Percentiles rank a stretch among this genome's conserved stretches.
Evolutionary conservation across 2,888 invertebrate species (phyloP).

Genomic region (Dyspetes luteomarginatus): DNA sequence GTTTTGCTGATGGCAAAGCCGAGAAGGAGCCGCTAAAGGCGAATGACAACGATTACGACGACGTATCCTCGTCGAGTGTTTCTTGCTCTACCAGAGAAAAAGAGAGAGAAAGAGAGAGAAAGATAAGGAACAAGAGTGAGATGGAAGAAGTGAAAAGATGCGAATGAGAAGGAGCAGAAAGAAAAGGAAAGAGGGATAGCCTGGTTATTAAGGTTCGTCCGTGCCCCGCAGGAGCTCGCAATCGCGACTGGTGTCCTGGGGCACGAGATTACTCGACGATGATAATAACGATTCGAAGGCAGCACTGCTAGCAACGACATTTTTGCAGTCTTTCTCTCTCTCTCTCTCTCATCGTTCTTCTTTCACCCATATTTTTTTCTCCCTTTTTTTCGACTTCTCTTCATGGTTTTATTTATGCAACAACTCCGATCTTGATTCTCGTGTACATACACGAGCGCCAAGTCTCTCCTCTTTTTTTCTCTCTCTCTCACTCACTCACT

Average conservation of each 20-base stretch:
- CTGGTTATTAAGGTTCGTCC: slow-evolving; percentile 73
- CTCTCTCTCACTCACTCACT: slow-evolving; percentile 10
- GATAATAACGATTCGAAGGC: slow-evolving; percentile 69
- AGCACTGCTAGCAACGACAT: slow-evolving; percentile 65
- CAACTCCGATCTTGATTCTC: slow-evolving; percentile 57
- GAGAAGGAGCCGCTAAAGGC: slow-evolving; percentile 37
- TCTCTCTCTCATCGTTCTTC: slow-evolving; percentile 41
- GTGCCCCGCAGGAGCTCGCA: slow-evolving; percentile 71
- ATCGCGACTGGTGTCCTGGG: slow-evolving; percentile 68
- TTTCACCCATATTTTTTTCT: slow-evolving; percentile 18
- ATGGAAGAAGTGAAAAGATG: slow-evolving; percentile 65
- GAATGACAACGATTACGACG: slow-evolving; percentile 56
- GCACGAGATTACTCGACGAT: slow-evolving; percentile 70
- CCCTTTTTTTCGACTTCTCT: not conserved
- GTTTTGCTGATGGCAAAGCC: slow-evolving; percentile 42
- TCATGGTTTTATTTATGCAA: slow-evolving; percentile 52
- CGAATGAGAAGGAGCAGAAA: slow-evolving; percentile 1
- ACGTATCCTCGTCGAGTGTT: slow-evolving; percentile 27
- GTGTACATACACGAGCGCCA: slow-evolving; percentile 23
- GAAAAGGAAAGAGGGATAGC: slow-evolving; percentile 60
- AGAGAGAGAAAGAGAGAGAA: not conserved
- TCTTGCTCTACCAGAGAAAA: slow-evolving; percentile 2
- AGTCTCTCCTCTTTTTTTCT: slow-evolving; percentile 25
- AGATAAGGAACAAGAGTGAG: slow-evolving; percentile 15
- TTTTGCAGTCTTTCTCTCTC: slow-evolving; percentile 47